phyloP scores from a whole-genome alignment of 2,113 vertebrate genomes.

The Solea solea region DNA sequence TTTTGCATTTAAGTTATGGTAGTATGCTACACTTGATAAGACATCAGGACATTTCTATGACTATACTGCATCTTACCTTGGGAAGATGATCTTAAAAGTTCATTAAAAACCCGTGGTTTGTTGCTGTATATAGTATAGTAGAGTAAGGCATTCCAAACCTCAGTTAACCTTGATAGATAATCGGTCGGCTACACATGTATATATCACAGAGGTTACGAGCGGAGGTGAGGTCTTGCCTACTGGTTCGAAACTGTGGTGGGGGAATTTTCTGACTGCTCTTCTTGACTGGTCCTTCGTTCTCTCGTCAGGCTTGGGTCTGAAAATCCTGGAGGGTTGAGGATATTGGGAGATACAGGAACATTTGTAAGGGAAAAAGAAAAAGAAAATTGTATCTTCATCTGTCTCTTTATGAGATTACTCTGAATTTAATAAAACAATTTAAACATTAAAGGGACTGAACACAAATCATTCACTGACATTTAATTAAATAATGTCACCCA shows the following conservation, averaged over 20 bases:
- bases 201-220: not conserved
- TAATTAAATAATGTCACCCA: slow-evolving; percentile 43
- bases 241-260: slow-evolving; percentile 36
- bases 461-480: too few relatives aligned
- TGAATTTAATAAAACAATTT: slow-evolving; percentile 12
- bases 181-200: slow-evolving; percentile 2
- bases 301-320: slow-evolving; percentile 56
- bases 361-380: slow-evolving; percentile 36
- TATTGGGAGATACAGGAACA: slow-evolving; percentile 55
- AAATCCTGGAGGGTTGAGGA: slow-evolving; percentile 64
- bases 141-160: not conserved
- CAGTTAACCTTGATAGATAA: slow-evolving; percentile 21
- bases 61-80: slow-evolving; percentile 54
- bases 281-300: slow-evolving; percentile 48
- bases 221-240: slow-evolving; percentile 20
- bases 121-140: too few relatives aligned
- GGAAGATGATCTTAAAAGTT: slow-evolving; percentile 43
- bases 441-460: too few relatives aligned
- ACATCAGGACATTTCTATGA: slow-evolving; percentile 42
- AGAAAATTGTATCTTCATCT: slow-evolving; percentile 23
- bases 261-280: slow-evolving; percentile 50
- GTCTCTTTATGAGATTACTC: slow-evolving; percentile 51
- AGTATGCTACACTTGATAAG: slow-evolving; percentile 51
- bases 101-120: too few relatives aligned
- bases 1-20: slow-evolving; percentile 60